Base-by-base conservation (phyloP, 1,140 invertebrate genomes). In the Rhyacophila brunnea region DNA sequence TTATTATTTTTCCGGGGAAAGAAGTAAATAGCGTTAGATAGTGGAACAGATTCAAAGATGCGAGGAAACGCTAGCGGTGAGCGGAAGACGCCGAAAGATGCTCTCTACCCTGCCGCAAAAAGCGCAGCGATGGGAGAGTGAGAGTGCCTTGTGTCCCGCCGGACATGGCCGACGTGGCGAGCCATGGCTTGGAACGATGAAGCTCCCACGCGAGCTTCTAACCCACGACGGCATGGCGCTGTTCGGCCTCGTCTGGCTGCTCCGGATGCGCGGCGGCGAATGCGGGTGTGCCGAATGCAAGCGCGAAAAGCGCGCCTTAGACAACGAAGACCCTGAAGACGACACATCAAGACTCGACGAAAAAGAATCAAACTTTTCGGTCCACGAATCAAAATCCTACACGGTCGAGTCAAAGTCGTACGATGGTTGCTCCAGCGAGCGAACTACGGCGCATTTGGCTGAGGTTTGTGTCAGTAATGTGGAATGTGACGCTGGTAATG, bases 231-330 rank as follows among this genome's bases (percentile, higher is more conserved):
- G 80, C 75, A 90, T 90, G 88, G 88, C 89, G 80, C 85, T 91
- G 64, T 91, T 91, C 81, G 89, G 88, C 74, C 87, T 90, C 84
- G 87, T 90, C 77, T 90, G 88, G 88, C 78, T 90, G 72, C 77
- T 90, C 72, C 85, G 87, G 62, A 83, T 89, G 72, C 86, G 87
- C 70, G 84, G 87, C 58, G 87, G 88, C 71, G 83, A 89, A 73
- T 86, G 85, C 71, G 82, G 84, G 47, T 88, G 86, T 72, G 81
- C 84, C 40, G 85, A 85, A 63, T 88, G 85, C 73, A 80, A 80
- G 52, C 82, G 82, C 64, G 83, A 84, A 62, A 79, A 83, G 46
- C 67, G 78, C 57, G 68, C 76, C 76, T 68, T 67, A 14, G 64
- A 68, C 72, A 74, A 38, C 70, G 73, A 44, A 70, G 70, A 35